These are phyloP conservation scores for Eriosoma lanigerum DNA, from an alignment of 1,140 invertebrate genomes.

Conservation along the genomic window DNA sequence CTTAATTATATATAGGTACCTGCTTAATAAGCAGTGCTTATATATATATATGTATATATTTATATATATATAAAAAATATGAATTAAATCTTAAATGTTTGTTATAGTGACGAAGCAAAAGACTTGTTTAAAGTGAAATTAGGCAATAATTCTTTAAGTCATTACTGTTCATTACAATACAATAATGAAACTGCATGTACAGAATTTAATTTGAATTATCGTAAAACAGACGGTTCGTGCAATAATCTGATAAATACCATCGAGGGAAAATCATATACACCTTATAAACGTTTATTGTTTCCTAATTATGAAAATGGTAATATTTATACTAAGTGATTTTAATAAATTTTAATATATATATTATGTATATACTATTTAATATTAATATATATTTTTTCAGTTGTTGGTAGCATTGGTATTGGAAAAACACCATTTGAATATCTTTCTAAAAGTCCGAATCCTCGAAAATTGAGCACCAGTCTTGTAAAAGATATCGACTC, in stretches of 20 bases:
- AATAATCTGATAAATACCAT: slow-evolving; percentile 65
- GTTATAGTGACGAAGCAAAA: too few relatives aligned
- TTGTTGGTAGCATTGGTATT: neutral
- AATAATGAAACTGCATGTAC: too few relatives aligned
- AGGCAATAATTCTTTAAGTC: too few relatives aligned
- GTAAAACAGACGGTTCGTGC: slow-evolving; percentile 66
- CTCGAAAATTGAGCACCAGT: slow-evolving; percentile 58
- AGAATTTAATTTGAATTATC: slow-evolving; percentile 61
- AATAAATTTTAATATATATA: neutral
- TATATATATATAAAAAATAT: too few relatives aligned
- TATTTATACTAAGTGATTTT: neutral
- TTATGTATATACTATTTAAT: too few relatives aligned
- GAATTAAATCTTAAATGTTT: too few relatives aligned
- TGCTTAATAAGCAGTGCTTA: too few relatives aligned
- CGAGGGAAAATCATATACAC: slow-evolving; percentile 64
- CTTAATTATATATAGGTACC: too few relatives aligned
- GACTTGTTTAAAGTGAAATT: too few relatives aligned
- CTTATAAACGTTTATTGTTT: slow-evolving; percentile 62
- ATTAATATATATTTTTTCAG: neutral
- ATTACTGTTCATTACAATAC: too few relatives aligned
- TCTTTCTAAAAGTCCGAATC: slow-evolving; percentile 58
- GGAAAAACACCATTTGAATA: slow-evolving; percentile 53
- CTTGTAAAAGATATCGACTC: slow-evolving; percentile 56
- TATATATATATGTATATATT: too few relatives aligned
- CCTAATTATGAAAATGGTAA: slow-evolving; percentile 66